phyloP scores from a whole-genome alignment of 2,113 vertebrate species.

The Salvelinus namaycush region DNA sequence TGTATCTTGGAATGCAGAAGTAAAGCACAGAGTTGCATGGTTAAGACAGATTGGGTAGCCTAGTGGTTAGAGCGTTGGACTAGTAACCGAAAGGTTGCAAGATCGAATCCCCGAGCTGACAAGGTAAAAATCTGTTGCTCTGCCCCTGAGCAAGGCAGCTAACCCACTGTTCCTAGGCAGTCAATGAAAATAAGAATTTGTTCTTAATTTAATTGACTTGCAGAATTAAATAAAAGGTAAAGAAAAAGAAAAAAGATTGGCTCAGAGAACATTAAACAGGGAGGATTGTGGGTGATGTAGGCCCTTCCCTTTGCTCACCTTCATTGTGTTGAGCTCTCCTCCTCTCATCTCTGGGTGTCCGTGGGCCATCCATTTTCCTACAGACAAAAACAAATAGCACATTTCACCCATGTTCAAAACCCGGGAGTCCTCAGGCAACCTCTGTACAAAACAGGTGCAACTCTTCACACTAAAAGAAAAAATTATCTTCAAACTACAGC shows the following conservation, averaged over 20 bases:
- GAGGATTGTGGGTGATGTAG: neutral
- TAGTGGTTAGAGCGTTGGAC: too few relatives aligned
- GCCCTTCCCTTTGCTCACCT: conserved; percentile 70
- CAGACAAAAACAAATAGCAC: conserved; percentile 35
- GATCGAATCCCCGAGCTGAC: too few relatives aligned
- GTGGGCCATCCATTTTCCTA: conserved; percentile 86
- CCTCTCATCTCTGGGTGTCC: conserved; percentile 85
- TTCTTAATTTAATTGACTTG: too few relatives aligned
- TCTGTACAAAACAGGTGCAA: conserved; percentile 37
- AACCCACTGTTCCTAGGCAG: too few relatives aligned
- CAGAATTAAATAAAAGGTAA: too few relatives aligned
- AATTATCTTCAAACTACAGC: neutral
- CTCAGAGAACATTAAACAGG: conserved; percentile 43
- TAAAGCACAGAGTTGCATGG: neutral
- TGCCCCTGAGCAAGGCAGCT: too few relatives aligned
- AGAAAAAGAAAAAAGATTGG: too few relatives aligned
- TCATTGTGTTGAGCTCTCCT: conserved; percentile 92
- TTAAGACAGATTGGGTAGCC: conserved; percentile 13
- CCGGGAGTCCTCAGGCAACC: conserved; percentile 35
- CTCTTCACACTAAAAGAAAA: neutral
- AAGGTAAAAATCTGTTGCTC: too few relatives aligned
- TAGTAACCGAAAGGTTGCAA: too few relatives aligned
- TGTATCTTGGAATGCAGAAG: too few relatives aligned
- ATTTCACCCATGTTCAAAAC: conserved; percentile 37
- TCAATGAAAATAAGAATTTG: too few relatives aligned